A percentile compares a stretch with the other conserved stretches of the same genome.
phyloP scores from a whole-genome alignment of 2,113 vertebrate species.

The Dissostichus mawsoni region DNA sequence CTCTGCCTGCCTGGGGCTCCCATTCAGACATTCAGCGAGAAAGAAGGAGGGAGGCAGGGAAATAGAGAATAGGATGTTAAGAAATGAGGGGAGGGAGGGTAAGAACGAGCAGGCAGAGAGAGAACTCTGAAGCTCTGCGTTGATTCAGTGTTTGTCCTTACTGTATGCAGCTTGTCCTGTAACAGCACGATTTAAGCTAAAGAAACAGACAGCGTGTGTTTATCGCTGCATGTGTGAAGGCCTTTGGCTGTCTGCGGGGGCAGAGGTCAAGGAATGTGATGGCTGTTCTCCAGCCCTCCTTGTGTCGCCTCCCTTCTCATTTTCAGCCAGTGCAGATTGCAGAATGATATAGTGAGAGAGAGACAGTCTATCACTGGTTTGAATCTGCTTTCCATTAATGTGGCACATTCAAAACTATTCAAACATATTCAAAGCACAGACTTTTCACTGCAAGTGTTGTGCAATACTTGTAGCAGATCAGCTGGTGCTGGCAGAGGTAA shows the following conservation, averaged over 20 bases:
- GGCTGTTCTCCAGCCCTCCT: conserved; percentile 41
- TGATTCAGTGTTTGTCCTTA: conserved; percentile 39
- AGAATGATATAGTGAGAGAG: conserved; percentile 8
- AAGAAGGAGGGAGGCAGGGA: conserved; percentile 57
- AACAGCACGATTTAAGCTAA: conserved; percentile 19
- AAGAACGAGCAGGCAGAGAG: conserved; percentile 53
- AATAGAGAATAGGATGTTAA: conserved; percentile 64
- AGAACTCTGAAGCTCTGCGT: conserved; percentile 42
- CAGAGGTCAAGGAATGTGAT: conserved; percentile 60
- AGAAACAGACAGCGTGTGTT: conserved; percentile 24
- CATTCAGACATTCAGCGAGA: conserved; percentile 72
- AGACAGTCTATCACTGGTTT: conserved; percentile 55
- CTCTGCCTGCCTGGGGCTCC: conserved; percentile 72
- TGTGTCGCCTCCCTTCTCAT: conserved; percentile 14
- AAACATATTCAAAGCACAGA: conserved; percentile 72
- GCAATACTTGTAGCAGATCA: conserved; percentile 45
- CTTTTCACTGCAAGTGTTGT: conserved; percentile 55
- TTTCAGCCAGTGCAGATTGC: conserved; percentile 28
- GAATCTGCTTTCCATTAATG: conserved; percentile 74
- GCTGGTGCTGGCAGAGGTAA: conserved; percentile 47
- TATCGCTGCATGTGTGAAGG: conserved; percentile 45
- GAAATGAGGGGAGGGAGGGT: conserved; percentile 46
- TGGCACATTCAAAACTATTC: conserved; percentile 71
- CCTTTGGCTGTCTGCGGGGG: conserved; percentile 40
- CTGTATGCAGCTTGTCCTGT: conserved; percentile 26